phyloP scores from a whole-genome alignment of 2,797 vertebrate species.

The Paratrypauchen microcephalus region DNA sequence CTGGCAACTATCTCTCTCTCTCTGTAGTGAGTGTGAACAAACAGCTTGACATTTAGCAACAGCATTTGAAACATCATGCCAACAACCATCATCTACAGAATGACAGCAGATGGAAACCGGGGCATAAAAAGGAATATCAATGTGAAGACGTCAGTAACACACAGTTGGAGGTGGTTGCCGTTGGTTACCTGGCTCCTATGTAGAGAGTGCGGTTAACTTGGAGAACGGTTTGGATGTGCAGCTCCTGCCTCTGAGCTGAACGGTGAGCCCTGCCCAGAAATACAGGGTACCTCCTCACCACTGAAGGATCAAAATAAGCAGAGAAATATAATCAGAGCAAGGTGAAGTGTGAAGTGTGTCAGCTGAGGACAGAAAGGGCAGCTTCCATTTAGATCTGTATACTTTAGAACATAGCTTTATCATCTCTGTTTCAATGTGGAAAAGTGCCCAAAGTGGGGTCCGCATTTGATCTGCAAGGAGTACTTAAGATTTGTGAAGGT shows the following conservation, averaged over 20 bases:
- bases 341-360: slow-evolving; percentile 27
- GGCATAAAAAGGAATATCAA: slow-evolving; percentile 61
- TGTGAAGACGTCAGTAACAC: slow-evolving; percentile 46
- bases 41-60: slow-evolving; percentile 57
- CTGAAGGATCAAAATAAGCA: slow-evolving; percentile 60
- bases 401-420: slow-evolving; percentile 10
- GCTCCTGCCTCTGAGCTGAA: slow-evolving; percentile 75
- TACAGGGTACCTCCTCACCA: slow-evolving; percentile 88
- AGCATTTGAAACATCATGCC: slow-evolving; percentile 25
- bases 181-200: slow-evolving; percentile 91
- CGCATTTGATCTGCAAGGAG: too few species aligned
- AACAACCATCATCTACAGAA: slow-evolving; percentile 39
- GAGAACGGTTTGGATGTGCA: slow-evolving; percentile 91
- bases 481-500: too few species aligned
- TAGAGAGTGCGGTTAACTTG: slow-evolving; percentile 93
- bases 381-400: slow-evolving; percentile 23
- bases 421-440: slow-evolving; percentile 21
- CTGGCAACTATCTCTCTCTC: background rate
- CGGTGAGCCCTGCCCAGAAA: slow-evolving; percentile 88
- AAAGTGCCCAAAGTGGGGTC: background rate
- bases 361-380: slow-evolving; percentile 17
- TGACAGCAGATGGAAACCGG: slow-evolving; percentile 62
- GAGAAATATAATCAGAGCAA: background rate
- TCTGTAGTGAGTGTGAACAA: slow-evolving; percentile 26
- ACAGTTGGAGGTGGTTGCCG: slow-evolving; percentile 65